These are phyloP conservation scores for Ephialtes manifestator DNA, from an alignment of 2,888 invertebrate species.

Conservation along the genomic window DNA sequence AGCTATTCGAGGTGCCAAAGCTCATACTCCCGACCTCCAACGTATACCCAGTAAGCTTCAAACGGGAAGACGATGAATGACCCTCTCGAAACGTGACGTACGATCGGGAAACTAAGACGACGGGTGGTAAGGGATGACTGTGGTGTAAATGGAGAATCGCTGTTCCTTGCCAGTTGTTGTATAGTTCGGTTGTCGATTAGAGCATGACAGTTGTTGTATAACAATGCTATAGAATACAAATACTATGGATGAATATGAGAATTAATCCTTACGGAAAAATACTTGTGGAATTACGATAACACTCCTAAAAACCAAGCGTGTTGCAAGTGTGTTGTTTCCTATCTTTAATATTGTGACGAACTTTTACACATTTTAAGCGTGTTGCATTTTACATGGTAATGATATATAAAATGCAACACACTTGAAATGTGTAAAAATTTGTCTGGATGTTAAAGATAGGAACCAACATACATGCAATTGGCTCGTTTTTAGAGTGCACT, in stretches of 20 bases:
- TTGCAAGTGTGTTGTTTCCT: no score
- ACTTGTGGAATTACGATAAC: not conserved
- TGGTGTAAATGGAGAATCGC: constrained; percentile 22
- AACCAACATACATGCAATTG: no score
- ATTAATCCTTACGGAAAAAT: not conserved
- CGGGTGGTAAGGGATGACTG: constrained; percentile 18
- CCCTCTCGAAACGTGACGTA: constrained; percentile 62
- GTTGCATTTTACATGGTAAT: no score
- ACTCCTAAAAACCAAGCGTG: no score
- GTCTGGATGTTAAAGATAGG: no score
- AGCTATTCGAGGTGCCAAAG: constrained; percentile 45
- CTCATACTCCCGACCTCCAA: constrained; percentile 20
- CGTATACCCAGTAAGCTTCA: constrained; percentile 38
- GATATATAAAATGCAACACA: no score
- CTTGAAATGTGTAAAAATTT: no score
- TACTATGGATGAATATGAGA: not conserved
- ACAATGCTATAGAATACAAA: not conserved
- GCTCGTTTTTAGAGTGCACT: no score
- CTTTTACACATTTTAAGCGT: no score
- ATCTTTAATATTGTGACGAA: no score
- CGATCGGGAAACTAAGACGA: constrained; percentile 39
- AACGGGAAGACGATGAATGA: constrained; percentile 58
- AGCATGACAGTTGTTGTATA: not conserved
- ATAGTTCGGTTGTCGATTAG: not conserved
- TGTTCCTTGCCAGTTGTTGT: not conserved